Base-by-base conservation (phyloP, 1,140 invertebrate genomes). In the Pachyrhynchus sulphureomaculatus region DNA sequence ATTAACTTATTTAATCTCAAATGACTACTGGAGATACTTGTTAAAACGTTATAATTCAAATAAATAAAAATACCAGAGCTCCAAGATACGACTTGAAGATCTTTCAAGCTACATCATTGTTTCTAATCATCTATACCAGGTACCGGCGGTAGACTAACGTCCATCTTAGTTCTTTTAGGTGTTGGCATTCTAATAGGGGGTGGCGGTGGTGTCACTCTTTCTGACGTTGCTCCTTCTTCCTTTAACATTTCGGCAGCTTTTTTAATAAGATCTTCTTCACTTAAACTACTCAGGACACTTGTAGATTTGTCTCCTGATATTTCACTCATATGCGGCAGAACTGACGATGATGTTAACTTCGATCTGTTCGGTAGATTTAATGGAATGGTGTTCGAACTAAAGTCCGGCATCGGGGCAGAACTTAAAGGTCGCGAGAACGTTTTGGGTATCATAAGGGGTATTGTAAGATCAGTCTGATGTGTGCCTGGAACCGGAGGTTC, bases 191-290 rank as follows among this genome's bases (percentile, higher is more conserved):
- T 26, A 26, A 47, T 23, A 12, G 21, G 13, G 21, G 54, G 54
- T 5, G 45, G 33, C 2, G 57, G 24, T 13, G 36, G 33, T 12
- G 23, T 21, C 1, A 13, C 8, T 32, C 33, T 13, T 3, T 6
- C 4, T 13, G 13, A 24, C 6, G 5, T 24, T n/a, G 24, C 29
- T 13, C 54, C 51, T 20, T 65, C 0, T 24, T 80, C 77, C 0
- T 77, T 79, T n/a, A 83, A 64, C 68, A 83, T 80, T 68, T 84
- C 81, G 24, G 79, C 79, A 0, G 82, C 82, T 68, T 84, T 84
- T 55, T 77, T 78, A 20, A 83, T 82, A 18, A 83, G 61, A 66
- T 83, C 82, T 39, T 80, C 72, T 64, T 83, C 82, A 32, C 79
- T 81, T 33, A 83, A 71, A 0, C 76, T 75, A 61, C 81, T 79